Conservation (phyloP, 2,888 invertebrate species). For the Cerastis rubricosa region DNA sequence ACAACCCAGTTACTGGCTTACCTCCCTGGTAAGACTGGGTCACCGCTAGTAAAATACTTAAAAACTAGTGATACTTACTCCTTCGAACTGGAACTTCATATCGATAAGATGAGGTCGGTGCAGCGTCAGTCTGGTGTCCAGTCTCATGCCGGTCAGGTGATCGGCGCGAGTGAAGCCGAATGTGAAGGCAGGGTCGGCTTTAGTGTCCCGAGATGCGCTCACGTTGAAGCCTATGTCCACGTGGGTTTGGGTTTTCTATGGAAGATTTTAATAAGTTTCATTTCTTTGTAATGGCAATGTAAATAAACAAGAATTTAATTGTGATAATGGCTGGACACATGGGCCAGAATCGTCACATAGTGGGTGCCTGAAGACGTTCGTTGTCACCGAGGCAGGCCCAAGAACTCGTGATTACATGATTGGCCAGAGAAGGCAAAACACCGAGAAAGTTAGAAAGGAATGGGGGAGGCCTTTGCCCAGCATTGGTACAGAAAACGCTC, state of each 20-base stretch:
- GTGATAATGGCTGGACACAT: too few relatives aligned
- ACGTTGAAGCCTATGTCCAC: conserved; percentile 93
- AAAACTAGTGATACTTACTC: conserved; percentile 73
- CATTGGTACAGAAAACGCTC: too few relatives aligned
- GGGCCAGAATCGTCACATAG: too few relatives aligned
- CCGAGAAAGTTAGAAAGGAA: too few relatives aligned
- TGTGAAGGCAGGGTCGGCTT: conserved; percentile 91
- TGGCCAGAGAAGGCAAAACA: too few relatives aligned
- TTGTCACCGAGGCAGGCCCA: too few relatives aligned
- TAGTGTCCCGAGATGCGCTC: conserved; percentile 92
- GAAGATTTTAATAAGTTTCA: not conserved
- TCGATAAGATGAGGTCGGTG: conserved; percentile 92
- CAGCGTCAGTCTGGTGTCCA: conserved; percentile 92
- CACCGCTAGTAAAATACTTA: not conserved
- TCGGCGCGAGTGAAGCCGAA: conserved; percentile 91
- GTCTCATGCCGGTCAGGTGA: conserved; percentile 91
- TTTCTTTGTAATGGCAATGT: too few relatives aligned
- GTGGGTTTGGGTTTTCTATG: conserved; percentile 93
- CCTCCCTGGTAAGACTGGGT: not conserved
- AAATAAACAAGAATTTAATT: too few relatives aligned
- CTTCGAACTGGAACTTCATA: conserved; percentile 91
- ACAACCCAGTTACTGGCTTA: not conserved
- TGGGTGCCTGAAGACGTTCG: too few relatives aligned
- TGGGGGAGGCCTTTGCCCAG: too few relatives aligned
- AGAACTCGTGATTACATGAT: too few relatives aligned